Base-by-base conservation (phyloP, 2,888 invertebrate species). In the Esperia sulphurella region DNA sequence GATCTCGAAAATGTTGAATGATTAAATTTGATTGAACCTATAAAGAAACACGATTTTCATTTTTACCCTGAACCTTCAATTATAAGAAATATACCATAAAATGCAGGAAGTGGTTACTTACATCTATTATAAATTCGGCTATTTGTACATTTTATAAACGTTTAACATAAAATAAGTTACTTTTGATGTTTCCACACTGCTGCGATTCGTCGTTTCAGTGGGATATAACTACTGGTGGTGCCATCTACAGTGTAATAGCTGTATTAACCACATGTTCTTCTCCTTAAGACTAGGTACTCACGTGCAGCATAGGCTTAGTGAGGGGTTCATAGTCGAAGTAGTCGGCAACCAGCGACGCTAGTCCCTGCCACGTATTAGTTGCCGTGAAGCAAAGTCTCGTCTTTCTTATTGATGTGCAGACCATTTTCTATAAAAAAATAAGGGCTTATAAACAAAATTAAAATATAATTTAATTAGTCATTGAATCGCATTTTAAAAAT, bases 351-450 rank as follows among this genome's bases (percentile, higher is more conserved):
- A 97, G 94, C 42, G 90, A 86, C 0, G 95, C 91, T 59, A 94
- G 91, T 38, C 94, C 94, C 66, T 94, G 91, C 93, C 95, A 95
- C 40, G 91, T 91, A 65, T 91, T 92, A 40, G 97, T 90, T 61
- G 93, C 93, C 8, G 92, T 88, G 79, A 92, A 95, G 13, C 94
- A 92, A 49, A 96, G 90, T 55, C 93, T 92, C 10, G 96, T 96
- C 14, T 95, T 95, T 40, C 95, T 90, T 54, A 97, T 92, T 2
- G 95, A 93, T 6, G 95, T 95, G 60, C 95, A 96, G 38, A 97
- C 96, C 91, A 97, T 95, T 93, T 97, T 97, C 96, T 97, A 48
- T 43, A 52, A 46, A 46, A 29, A 9, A 39, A 38, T n/a, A n/a
- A 45, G 21, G 21, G 21, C 21, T 21, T 5, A 21, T 2, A 21